Conservation (phyloP, 2,888 invertebrate genomes). For the Lumbricus terrestris region DNA sequence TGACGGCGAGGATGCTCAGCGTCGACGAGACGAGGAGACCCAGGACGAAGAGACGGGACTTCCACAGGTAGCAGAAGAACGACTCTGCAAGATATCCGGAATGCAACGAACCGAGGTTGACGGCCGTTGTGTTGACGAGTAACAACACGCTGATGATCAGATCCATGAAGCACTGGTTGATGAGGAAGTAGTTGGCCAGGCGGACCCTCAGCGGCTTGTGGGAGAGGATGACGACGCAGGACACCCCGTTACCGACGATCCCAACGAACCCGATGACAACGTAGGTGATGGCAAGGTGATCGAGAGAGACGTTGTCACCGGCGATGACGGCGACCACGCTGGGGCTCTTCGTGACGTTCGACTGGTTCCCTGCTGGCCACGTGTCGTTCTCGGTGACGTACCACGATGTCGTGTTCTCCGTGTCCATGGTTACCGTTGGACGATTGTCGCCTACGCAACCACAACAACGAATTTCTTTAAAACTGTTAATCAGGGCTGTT, state of each 20-base stretch:
- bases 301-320: not conserved
- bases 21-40: conserved; percentile 7
- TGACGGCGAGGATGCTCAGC: not conserved
- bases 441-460: not conserved
- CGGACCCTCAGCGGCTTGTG: not conserved
- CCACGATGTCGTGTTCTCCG: not conserved
- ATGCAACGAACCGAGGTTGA: not conserved
- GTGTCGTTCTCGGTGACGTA: not conserved
- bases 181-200: not conserved
- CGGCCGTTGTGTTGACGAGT: not conserved
- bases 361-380: not conserved
- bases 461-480: not conserved
- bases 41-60: not conserved
- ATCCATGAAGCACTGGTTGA: conserved; percentile 5
- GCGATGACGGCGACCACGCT: not conserved
- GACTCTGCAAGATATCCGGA: not conserved
- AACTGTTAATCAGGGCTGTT: too few relatives aligned
- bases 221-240: not conserved
- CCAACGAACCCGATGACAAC: not conserved
- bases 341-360: not conserved
- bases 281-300: not conserved
- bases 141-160: not conserved
- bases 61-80: not conserved
- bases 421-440: not conserved
- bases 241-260: not conserved